phyloP scores from a whole-genome alignment of 2,113 vertebrate genomes.

The Actenoides lindsayi region DNA sequence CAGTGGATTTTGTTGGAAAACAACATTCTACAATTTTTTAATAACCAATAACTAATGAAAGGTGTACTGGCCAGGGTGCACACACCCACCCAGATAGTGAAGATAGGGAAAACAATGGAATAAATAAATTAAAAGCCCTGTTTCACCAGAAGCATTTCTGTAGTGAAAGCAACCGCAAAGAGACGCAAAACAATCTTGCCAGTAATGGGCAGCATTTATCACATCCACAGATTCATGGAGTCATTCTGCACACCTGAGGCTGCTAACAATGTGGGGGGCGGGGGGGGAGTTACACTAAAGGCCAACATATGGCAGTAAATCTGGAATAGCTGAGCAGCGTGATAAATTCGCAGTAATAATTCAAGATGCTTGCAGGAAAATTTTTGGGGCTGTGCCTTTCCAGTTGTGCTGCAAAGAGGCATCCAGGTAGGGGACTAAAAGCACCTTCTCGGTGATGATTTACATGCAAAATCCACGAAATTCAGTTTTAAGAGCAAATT shows the following conservation, averaged over 20 bases:
- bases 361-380: neutral
- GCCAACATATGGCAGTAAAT: conserved; percentile 51
- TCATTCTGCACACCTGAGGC: conserved; percentile 44
- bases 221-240: conserved; percentile 13
- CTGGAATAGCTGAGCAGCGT: conserved; percentile 8
- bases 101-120: neutral
- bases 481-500: neutral
- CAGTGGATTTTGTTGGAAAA: neutral
- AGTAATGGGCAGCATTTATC: conserved; percentile 54
- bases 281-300: conserved; percentile 23
- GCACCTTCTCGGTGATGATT: neutral
- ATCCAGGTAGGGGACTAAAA: neutral
- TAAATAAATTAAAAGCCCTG: neutral
- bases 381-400: neutral
- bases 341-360: conserved; percentile 30
- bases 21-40: neutral
- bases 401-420: neutral
- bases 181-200: neutral
- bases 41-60: neutral
- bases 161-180: conserved; percentile 18
- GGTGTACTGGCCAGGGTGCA: neutral
- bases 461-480: neutral
- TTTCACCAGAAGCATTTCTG: neutral
- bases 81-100: neutral
- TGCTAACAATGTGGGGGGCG: neutral